A percentile compares a stretch with the other conserved stretches of the same genome.
Conservation (phyloP, 2,888 invertebrate species). For the Plebejus melissa region DNA sequence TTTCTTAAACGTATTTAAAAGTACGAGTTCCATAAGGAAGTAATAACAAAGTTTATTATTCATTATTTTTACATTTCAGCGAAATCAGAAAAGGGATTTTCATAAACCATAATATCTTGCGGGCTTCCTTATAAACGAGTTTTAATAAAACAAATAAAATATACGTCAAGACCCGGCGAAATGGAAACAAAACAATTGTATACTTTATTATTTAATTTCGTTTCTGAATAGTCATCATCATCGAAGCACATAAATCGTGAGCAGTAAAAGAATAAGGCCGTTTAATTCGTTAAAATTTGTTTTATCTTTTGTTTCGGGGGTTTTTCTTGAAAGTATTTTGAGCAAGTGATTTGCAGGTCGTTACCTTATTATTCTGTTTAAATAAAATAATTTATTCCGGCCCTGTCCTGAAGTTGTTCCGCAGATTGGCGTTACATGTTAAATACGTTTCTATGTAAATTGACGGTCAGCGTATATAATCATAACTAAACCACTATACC, state of each 20-base stretch:
- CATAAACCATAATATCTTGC: constrained; percentile 52
- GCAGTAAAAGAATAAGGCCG: background rate
- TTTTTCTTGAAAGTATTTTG: background rate
- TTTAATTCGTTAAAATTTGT: constrained; percentile 11
- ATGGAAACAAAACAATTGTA: constrained; percentile 69
- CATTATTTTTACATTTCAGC: constrained; percentile 43
- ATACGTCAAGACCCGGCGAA: constrained; percentile 57
- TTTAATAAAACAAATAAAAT: constrained; percentile 66
- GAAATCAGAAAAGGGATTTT: constrained; percentile 47
- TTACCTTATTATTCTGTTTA: constrained; percentile 20
- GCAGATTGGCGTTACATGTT: constrained; percentile 23
- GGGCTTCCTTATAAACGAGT: constrained; percentile 63
- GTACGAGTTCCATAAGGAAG: constrained; percentile 36
- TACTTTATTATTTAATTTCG: constrained; percentile 72
- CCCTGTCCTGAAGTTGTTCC: constrained; percentile 7
- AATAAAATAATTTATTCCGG: constrained; percentile 22
- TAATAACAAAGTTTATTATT: constrained; percentile 44
- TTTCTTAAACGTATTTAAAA: constrained; percentile 35
- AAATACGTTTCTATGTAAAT: constrained; percentile 26
- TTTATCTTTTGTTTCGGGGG: constrained; percentile 18
- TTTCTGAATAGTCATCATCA: constrained; percentile 53
- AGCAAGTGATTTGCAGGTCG: background rate
- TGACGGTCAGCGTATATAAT: constrained; percentile 8
- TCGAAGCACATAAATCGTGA: background rate
- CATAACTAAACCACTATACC: background rate